Evolutionary conservation across 2,797 vertebrate species (phyloP), one percentile per base, ranked within the genome.

Genomic region (Esox masquinongy): DNA sequence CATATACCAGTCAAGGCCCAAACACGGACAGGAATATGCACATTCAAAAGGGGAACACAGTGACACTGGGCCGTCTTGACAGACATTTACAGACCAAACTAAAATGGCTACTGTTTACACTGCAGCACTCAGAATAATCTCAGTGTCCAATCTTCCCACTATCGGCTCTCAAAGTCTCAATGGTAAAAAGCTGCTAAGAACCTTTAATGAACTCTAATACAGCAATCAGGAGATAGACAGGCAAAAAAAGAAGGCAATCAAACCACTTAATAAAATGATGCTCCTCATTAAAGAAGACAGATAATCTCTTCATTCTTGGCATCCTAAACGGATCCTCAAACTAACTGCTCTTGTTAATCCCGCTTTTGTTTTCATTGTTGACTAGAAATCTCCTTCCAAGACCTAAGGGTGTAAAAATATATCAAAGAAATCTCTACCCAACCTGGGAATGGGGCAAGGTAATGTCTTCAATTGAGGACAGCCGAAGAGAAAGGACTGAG

Each of bases 261-360:
- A 93, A 89, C 85, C 82, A 89, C 87, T 88, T 88, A 87, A 91
- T 88, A 87, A 91, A 90, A 86, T 88, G 85, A 90, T 88, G 89
- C 88, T 87, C 78, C 83, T 90, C 87, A 93, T 88, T 90, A 90
- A 88, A 84, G 16, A 53, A 53, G 19, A 84, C 80, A 86, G 89
- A 92, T 92, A 92, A 93, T 92, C 91, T 82, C 80, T 75, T 56
- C 51, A 8, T 84, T 84, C 88, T 90, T 81, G 82, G 86, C 86
- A 76, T 89, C 83, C 77, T 82, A 82, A 83, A 88, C 90, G 86
- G 76, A 82, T 84, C 81, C 82, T 82, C 71, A 1, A 49, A 84
- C 83, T 92, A 93, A 92, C 92, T 91, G 85, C 89, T 91, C 87
- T 82, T 83, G 88, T 93, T 92, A 93, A 93, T 94, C 93, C 86